These are phyloP conservation scores for Polyodon spathula DNA, from an alignment of 2,113 vertebrate species.

Conservation along the genomic window DNA sequence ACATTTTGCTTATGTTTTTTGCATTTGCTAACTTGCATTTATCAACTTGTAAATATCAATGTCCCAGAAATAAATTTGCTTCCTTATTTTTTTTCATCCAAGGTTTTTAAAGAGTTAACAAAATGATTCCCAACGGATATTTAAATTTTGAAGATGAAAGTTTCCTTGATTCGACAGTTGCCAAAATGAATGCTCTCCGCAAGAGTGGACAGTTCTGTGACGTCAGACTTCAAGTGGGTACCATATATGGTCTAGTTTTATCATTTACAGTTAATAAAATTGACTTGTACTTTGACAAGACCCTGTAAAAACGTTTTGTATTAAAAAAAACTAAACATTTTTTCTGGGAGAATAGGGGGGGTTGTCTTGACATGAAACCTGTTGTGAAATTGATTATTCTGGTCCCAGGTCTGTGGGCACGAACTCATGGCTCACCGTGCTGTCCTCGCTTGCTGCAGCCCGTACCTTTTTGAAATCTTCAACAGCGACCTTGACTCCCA, in stretches of 20 bases:
- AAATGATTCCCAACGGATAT: slow-evolving; percentile 96
- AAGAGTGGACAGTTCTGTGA: slow-evolving; percentile 98
- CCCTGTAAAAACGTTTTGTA: too few relatives aligned
- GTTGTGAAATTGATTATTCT: not conserved
- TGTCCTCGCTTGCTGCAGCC: slow-evolving; percentile 95
- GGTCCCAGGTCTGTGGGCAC: slow-evolving; percentile 80
- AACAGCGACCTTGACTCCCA: slow-evolving; percentile 86
- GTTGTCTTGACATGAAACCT: not conserved
- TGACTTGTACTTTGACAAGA: too few relatives aligned
- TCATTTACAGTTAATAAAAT: too few relatives aligned
- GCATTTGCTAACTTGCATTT: too few relatives aligned
- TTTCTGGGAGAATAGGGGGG: too few relatives aligned
- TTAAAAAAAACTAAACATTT: too few relatives aligned
- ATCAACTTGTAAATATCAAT: not conserved
- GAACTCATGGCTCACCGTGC: slow-evolving; percentile 94
- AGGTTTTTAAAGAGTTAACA: slow-evolving; percentile 34
- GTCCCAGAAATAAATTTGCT: not conserved
- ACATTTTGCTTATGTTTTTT: too few relatives aligned
- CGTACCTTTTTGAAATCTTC: slow-evolving; percentile 96
- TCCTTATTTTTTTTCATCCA: slow-evolving; percentile 5
- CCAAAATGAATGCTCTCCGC: slow-evolving; percentile 95
- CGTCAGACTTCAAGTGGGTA: slow-evolving; percentile 86
- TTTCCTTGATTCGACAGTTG: slow-evolving; percentile 94
- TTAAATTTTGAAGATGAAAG: slow-evolving; percentile 96
- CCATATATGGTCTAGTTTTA: not conserved